Conservation (phyloP, 2,888 invertebrate species). For the Drosophila fungiperda region DNA sequence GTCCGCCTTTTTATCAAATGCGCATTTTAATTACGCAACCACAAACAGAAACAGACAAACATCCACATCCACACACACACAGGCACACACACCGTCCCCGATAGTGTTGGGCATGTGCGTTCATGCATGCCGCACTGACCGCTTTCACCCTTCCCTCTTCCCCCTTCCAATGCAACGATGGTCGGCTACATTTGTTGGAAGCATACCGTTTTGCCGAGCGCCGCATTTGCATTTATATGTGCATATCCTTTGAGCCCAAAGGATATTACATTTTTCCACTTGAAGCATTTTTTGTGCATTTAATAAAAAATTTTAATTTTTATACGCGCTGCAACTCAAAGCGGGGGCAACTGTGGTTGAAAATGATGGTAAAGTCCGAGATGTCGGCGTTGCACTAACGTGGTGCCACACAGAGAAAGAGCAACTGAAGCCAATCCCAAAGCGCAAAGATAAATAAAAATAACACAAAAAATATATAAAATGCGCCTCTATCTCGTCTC, state of each 20-base stretch:
- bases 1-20: constrained; percentile 50
- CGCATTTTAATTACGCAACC: constrained; percentile 59
- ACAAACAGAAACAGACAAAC: constrained; percentile 19
- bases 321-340: constrained; percentile 58
- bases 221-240: constrained; percentile 69
- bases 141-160: neutral
- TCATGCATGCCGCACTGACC: constrained; percentile 54
- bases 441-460: constrained; percentile 52
- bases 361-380: neutral
- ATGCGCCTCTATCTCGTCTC: neutral
- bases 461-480: neutral
- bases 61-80: neutral
- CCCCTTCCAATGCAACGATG: constrained; percentile 16
- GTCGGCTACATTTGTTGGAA: constrained; percentile 19
- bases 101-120: constrained; percentile 38
- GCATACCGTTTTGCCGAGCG: constrained; percentile 59
- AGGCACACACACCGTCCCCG: neutral
- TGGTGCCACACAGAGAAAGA: constrained; percentile 3
- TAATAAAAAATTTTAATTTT: constrained; percentile 80
- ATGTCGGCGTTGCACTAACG: neutral
- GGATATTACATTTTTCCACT: constrained; percentile 81
- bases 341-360: neutral
- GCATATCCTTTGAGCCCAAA: constrained; percentile 80
- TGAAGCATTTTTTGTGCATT: constrained; percentile 80
- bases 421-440: constrained; percentile 46